Base-by-base conservation (phyloP, 1,140 invertebrate genomes). In the Subanguina moxae region DNA sequence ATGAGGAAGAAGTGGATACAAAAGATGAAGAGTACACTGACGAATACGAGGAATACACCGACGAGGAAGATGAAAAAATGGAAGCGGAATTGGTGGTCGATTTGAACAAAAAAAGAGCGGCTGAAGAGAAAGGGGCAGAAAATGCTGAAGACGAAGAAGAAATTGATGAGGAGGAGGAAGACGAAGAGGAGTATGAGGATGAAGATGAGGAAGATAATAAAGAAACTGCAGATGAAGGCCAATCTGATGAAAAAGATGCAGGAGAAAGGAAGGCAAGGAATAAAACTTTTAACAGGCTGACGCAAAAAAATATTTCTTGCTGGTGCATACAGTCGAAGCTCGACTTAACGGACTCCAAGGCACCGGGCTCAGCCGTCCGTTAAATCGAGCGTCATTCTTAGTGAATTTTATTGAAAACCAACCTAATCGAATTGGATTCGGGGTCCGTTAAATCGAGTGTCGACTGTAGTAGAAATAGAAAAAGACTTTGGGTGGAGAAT, bases 181-280 rank as follows among this genome's bases (percentile, higher is more conserved):
- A 67, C 27, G 38, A 56, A 1, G 38, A 19, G 0, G 66, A 38
- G 27, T 28, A 70, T 19, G 52, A 70, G 48, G 42, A 52, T 46
- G 21, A 19, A n/a, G 25, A 57, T 1, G 62, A 64, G 3, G 43
- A 65, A 46, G 28, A 65, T 15, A 62, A 64, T 57, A 57, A 65
- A 42, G 66, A 68, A 68, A 62, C 45, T 8, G 59, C 43, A 15
- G 65, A 67, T 19, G 65, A 67, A 25, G 65, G 43, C 21, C 23
- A 57, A 21, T 25, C 21, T 13, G 62, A 64, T 17, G 64, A 56
- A 59, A 57, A 64, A 42, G 66, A 64, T 32, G 23, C 28, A 23
- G 56, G 17, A 42, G 57, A 46, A 23, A 15, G 17, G 17, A 15
- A 52, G 48, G 23, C 11, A 38, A 38, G 32, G 32, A 38, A 38